Base-by-base conservation (phyloP, 2,888 invertebrate species). In the Andrena hattorfiana region DNA sequence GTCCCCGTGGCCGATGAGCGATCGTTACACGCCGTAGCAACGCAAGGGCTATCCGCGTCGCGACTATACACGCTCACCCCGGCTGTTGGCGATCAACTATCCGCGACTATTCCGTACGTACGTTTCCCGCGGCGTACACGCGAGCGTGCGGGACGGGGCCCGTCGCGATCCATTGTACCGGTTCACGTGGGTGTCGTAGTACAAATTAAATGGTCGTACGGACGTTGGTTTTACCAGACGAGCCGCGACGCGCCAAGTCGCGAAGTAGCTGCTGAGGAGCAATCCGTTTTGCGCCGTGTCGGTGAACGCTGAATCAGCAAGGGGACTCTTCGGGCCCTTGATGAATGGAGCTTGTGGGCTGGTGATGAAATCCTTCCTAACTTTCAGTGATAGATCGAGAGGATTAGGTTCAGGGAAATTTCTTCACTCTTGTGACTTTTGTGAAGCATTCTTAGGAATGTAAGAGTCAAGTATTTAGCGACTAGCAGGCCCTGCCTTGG, bases 41-140 rank as follows among this genome's bases (percentile, higher is more conserved):
- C 81, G 84, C 84, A 42, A 42, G 73, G 76, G 71, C 68, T 70
- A 68, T 73, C 81, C 83, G 51, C 79, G 70, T 56, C 71, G 51
- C 60, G 79, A 77, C 86, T 78, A 70, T 80, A 76, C 83, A 66
- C 73, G 76, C 72, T 51, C 66, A 42, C 26, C 23, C 23, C 75
- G 77, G 69, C 82, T 83, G 83, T 85, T 81, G 63, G 81, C 77
- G 62, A 88, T 87, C 86, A 85, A 87, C 83, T 79, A 83, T 84
- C 70, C 85, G 75, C 68, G 32, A 72, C 88, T 88, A 83, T 86
- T 54, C 68, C 70, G 66, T 72, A 75, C 63, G 62, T 68, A 54
- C 75, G 67, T 78, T 85, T 79, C 84, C 81, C 30, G 69, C 32
- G 67, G 72, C 71, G 87, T 81, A 59, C 79, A 77, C 72, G 75